Percentiles rank a stretch among this genome's conserved stretches.
These are phyloP conservation scores for Bufotes viridis DNA, from an alignment of 2,797 vertebrate species.

Conservation along the genomic window DNA sequence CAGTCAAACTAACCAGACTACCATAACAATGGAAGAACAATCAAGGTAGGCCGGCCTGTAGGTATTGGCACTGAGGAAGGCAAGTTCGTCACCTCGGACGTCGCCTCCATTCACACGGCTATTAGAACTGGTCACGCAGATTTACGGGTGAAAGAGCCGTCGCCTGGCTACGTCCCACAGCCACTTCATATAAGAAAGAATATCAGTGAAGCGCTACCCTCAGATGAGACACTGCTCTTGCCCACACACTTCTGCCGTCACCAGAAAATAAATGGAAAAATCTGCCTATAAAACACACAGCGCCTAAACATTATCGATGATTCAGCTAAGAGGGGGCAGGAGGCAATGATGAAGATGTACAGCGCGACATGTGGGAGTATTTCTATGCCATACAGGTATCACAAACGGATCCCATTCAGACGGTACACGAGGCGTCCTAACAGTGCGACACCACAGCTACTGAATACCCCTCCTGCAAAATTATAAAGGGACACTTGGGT, in stretches of 20 bases:
- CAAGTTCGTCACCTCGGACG: neutral
- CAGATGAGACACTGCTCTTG: neutral
- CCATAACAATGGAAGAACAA: neutral
- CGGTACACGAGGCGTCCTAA: neutral
- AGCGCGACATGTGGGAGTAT: constrained; percentile 3
- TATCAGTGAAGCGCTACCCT: no score
- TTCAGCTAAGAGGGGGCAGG: constrained; percentile 12
- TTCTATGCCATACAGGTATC: neutral
- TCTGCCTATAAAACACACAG: neutral
- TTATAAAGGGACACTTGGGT: no score
- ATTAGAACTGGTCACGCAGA: neutral
- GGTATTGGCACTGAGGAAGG: no score
- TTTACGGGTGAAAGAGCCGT: no score
- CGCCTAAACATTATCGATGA: constrained; percentile 2
- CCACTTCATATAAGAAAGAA: no score
- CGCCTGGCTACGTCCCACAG: no score
- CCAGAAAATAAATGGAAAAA: neutral
- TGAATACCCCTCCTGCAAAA: neutral
- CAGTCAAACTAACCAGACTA: no score
- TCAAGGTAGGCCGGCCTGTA: no score
- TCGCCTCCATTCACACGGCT: no score
- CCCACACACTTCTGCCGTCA: neutral
- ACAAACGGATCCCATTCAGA: neutral
- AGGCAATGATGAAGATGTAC: neutral
- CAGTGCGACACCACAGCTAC: neutral